Conservation (phyloP, 2,888 invertebrate genomes). For the Teleogryllus oceanicus region DNA sequence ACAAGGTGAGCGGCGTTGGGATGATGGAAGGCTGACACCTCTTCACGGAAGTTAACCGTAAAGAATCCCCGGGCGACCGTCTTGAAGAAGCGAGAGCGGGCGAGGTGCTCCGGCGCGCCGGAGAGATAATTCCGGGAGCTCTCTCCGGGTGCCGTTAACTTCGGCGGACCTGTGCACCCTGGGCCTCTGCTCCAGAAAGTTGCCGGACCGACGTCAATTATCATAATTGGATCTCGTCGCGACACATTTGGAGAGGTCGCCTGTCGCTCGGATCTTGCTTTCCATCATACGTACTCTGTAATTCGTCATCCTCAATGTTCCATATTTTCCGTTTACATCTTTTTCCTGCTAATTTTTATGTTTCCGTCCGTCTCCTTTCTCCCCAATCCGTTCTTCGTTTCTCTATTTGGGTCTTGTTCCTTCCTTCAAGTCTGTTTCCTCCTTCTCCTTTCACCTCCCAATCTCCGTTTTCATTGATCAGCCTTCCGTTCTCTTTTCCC, state of each 20-base stretch:
- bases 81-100: background rate
- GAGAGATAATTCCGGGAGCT: conserved; percentile 1
- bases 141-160: background rate
- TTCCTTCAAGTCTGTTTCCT: too few species aligned
- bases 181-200: background rate
- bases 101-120: background rate
- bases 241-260: background rate
- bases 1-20: background rate
- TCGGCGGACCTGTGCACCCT: background rate
- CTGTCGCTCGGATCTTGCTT: too few species aligned
- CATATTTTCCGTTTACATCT: too few species aligned
- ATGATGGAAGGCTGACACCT: conserved; percentile 11
- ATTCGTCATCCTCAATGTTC: too few species aligned
- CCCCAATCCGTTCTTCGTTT: too few species aligned
- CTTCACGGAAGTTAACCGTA: conserved; percentile 18
- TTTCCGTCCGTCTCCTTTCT: too few species aligned
- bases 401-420: too few species aligned
- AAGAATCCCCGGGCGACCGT: background rate
- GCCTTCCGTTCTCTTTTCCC: too few species aligned
- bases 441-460: too few species aligned
- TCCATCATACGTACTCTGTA: too few species aligned
- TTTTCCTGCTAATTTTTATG: too few species aligned
- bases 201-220: background rate
- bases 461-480: too few species aligned
- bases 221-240: background rate